Conservation (phyloP, 2,888 invertebrate genomes). For the Disparrhopalites patrizii region DNA sequence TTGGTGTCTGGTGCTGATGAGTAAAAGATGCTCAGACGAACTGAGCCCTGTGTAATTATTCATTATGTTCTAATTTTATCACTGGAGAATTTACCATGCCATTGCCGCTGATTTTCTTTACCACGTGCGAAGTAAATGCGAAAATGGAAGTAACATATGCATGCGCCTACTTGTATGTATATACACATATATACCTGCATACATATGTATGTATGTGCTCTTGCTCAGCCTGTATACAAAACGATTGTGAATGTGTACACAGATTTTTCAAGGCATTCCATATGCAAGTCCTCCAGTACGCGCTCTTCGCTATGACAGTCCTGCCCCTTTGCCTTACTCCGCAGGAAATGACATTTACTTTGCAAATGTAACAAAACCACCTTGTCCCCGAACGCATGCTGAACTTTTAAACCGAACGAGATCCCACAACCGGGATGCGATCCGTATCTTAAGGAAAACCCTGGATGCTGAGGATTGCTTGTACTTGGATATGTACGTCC, state of each 20-base stretch:
- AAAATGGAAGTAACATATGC: too few relatives aligned
- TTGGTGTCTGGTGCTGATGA: too few relatives aligned
- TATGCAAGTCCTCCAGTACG: conserved; percentile 90
- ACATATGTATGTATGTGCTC: not conserved
- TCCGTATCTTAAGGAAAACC: conserved; percentile 36
- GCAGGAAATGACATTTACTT: conserved; percentile 35
- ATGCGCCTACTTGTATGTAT: not conserved
- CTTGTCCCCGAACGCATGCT: conserved; percentile 40
- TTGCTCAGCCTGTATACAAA: too few relatives aligned
- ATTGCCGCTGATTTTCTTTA: too few relatives aligned
- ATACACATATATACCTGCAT: not conserved
- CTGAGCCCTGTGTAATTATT: too few relatives aligned
- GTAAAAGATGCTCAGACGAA: too few relatives aligned
- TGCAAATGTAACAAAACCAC: conserved; percentile 41
- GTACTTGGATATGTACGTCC: conserved; percentile 42
- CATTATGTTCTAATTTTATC: too few relatives aligned
- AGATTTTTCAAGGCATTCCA: conserved; percentile 60
- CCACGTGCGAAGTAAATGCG: too few relatives aligned
- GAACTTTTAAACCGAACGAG: conserved; percentile 34
- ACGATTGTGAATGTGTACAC: too few relatives aligned
- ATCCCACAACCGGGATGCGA: conserved; percentile 32
- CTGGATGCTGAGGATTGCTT: conserved; percentile 44
- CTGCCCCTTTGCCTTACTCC: conserved; percentile 37
- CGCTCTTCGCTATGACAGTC: conserved; percentile 63
- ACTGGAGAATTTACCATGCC: too few relatives aligned